phyloP scores from a whole-genome alignment of 2,113 vertebrate species.

The Peromyscus maniculatus region DNA sequence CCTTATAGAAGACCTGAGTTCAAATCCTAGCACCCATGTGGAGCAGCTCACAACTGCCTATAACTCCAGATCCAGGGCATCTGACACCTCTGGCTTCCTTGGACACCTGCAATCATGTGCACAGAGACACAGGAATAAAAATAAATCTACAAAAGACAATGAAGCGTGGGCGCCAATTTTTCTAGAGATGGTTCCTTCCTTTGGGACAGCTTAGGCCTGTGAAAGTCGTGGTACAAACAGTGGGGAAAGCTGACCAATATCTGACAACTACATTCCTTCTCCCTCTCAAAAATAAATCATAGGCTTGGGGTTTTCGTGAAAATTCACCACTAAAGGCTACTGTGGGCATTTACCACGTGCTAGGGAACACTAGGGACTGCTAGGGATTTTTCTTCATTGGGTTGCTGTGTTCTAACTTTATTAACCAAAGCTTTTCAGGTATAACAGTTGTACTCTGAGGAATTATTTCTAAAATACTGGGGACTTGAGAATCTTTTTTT shows the following conservation, averaged over 20 bases:
- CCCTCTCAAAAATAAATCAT: neutral
- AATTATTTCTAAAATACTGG: neutral
- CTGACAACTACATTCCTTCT: neutral
- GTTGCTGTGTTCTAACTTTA: neutral
- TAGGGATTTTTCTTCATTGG: neutral
- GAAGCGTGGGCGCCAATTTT: neutral
- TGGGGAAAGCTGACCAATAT: accelerated
- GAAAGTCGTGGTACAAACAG: neutral
- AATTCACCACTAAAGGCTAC: neutral
- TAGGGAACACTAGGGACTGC: neutral
- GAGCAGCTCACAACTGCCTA: neutral
- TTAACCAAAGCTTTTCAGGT: neutral
- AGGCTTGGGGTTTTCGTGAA: neutral
- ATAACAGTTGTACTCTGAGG: neutral
- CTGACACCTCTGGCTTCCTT: neutral
- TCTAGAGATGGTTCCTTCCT: neutral
- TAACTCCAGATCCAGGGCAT: neutral
- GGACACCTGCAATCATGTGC: too few species aligned
- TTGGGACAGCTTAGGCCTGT: neutral
- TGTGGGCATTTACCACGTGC: neutral
- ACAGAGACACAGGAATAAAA: neutral
- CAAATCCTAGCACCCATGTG: neutral
- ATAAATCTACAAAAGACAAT: neutral
- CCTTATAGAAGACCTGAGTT: neutral
- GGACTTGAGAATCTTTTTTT: neutral